Conservation (phyloP, 2,888 invertebrate genomes). For the Cyrtodaria siliqua region DNA sequence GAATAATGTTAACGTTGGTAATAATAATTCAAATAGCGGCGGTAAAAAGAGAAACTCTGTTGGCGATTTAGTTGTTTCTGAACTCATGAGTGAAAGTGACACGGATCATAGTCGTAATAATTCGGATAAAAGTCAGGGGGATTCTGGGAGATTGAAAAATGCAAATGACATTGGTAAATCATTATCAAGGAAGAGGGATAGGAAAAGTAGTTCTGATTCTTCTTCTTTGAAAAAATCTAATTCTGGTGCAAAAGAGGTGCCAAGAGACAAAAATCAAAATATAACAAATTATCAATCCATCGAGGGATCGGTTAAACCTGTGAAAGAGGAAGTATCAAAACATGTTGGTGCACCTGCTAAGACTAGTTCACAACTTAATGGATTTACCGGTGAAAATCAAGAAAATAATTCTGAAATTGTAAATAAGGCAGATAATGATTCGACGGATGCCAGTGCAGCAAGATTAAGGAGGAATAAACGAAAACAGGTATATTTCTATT, state of each 20-base stretch:
- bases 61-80: slow-evolving; percentile 49
- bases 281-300: slow-evolving; percentile 28
- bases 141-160: slow-evolving; percentile 15
- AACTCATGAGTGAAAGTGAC: slow-evolving; percentile 58
- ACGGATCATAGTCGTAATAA: slow-evolving; percentile 28
- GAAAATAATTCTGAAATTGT: neutral
- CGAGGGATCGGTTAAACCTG: no score
- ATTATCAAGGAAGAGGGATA: slow-evolving; percentile 21
- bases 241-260: slow-evolving; percentile 7
- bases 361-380: slow-evolving; percentile 7
- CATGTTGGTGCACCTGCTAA: neutral
- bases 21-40: neutral
- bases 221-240: slow-evolving; percentile 14
- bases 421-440: neutral
- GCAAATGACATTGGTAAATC: slow-evolving; percentile 11
- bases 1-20: neutral
- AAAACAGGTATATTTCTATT: slow-evolving; percentile 65
- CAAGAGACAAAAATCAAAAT: slow-evolving; percentile 60
- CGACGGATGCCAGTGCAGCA: slow-evolving; percentile 12
- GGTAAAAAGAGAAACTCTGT: slow-evolving; percentile 5
- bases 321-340: no score
- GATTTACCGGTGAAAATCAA: slow-evolving; percentile 1
- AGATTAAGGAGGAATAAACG: slow-evolving; percentile 46
- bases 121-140: slow-evolving; percentile 35
- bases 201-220: slow-evolving; percentile 21